These are phyloP conservation scores for Anguilla megastoma DNA, from an alignment of 2,797 vertebrate genomes.

Conservation along the genomic window DNA sequence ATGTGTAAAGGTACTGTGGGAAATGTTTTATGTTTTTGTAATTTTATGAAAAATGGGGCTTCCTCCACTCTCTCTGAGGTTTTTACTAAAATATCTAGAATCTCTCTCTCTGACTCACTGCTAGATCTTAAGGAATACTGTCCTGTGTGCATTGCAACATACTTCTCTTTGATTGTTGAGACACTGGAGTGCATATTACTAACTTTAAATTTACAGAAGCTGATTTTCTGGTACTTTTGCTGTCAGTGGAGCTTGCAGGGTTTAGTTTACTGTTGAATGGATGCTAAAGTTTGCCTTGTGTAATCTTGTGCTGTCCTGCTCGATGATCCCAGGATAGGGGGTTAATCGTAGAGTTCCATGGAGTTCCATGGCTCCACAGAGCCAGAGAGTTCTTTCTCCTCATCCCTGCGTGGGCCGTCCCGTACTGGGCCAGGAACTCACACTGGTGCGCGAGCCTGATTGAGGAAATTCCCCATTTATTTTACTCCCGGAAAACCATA, in stretches of 20 bases:
- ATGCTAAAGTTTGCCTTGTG: background rate
- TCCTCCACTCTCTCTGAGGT: background rate
- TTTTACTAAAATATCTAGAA: background rate
- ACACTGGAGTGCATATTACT: background rate
- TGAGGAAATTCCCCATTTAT: conserved; percentile 2
- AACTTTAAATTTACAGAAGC: background rate
- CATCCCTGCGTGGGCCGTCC: background rate
- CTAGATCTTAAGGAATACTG: background rate
- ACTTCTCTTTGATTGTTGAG: background rate
- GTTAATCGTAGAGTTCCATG: background rate
- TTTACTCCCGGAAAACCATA: conserved; percentile 13
- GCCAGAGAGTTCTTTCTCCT: background rate
- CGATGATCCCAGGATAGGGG: background rate
- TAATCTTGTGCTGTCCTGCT: background rate
- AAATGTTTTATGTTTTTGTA: background rate
- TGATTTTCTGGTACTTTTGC: background rate
- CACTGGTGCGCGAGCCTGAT: background rate
- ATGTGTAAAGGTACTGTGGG: background rate
- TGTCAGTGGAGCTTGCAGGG: background rate
- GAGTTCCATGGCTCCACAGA: too few relatives aligned
- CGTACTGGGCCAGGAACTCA: background rate
- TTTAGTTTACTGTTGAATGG: background rate
- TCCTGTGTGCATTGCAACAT: background rate
- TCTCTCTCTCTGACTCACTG: too few relatives aligned
- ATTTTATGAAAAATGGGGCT: background rate